phyloP scores from a whole-genome alignment of 2,888 invertebrate genomes.

The Morinoia aosen region DNA sequence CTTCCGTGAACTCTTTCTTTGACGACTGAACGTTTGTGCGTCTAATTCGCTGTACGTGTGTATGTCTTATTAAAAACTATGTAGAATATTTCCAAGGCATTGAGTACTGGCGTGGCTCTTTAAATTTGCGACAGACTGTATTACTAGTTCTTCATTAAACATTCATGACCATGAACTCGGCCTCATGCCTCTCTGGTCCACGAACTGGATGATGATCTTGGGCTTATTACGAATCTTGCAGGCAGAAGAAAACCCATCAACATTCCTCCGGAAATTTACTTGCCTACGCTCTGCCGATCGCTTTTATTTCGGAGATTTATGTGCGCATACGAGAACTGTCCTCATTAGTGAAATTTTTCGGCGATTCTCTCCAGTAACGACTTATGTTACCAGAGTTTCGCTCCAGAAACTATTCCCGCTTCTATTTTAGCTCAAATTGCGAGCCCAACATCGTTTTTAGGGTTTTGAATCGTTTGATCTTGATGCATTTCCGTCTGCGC shows the following conservation, averaged over 20 bases:
- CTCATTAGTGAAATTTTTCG: background rate
- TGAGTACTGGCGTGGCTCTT: background rate
- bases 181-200: background rate
- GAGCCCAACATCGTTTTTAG: background rate
- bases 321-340: background rate
- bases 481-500: background rate
- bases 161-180: background rate
- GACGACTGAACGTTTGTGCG: background rate
- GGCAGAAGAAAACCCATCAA: background rate
- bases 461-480: background rate
- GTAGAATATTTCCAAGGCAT: background rate
- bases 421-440: background rate
- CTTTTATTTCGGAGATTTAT: conserved; percentile 4
- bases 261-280: conserved; percentile 19
- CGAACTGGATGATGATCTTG: background rate
- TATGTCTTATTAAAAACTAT: background rate
- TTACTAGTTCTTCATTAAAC: background rate
- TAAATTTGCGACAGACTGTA: background rate
- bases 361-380: background rate
- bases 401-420: background rate
- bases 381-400: background rate
- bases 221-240: background rate
- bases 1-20: background rate
- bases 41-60: background rate
- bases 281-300: background rate